Conservation (phyloP, 1,140 invertebrate genomes). For the Drosophila obscura region DNA sequence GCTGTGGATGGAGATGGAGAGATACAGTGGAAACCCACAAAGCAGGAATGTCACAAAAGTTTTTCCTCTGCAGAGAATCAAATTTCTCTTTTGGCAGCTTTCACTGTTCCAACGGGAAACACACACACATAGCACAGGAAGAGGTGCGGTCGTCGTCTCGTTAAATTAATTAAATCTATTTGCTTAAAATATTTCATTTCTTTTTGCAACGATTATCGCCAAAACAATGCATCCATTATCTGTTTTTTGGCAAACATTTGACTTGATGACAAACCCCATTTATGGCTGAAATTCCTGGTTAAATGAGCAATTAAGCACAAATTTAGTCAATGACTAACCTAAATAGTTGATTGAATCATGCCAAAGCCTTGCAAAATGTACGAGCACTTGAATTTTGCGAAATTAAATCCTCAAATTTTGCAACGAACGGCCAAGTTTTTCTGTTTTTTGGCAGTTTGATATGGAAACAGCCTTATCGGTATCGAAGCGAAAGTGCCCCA, state of each 20-base stretch:
- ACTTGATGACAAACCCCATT: slow-evolving; percentile 31
- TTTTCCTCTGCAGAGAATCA: slow-evolving; percentile 9
- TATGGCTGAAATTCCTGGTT: slow-evolving; percentile 12
- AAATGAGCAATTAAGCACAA: slow-evolving; percentile 10
- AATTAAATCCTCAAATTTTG: slow-evolving; percentile 30
- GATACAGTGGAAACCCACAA: slow-evolving; percentile 34
- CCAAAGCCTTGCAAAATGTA: slow-evolving; percentile 4
- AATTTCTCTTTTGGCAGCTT: slow-evolving; percentile 27
- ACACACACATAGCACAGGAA: slow-evolving; percentile 50
- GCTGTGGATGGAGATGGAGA: slow-evolving; percentile 1
- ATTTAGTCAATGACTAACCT: slow-evolving; percentile 42
- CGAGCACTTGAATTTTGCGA: neutral
- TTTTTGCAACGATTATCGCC: slow-evolving; percentile 37
- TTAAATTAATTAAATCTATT: slow-evolving; percentile 66
- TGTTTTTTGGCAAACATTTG: slow-evolving; percentile 14
- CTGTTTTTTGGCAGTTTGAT: slow-evolving; percentile 12
- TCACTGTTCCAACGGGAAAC: slow-evolving; percentile 35
- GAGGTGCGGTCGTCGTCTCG: slow-evolving; percentile 51
- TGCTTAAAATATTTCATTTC: slow-evolving; percentile 23
- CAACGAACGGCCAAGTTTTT: neutral
- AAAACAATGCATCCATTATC: slow-evolving; percentile 33
- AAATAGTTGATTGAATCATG: slow-evolving; percentile 11
- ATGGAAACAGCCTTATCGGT: slow-evolving; percentile 44
- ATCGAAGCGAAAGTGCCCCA: slow-evolving; percentile 47
- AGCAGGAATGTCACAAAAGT: slow-evolving; percentile 1